Base-by-base conservation (phyloP, 2,113 vertebrate species). In the Nansenia antarctica region DNA sequence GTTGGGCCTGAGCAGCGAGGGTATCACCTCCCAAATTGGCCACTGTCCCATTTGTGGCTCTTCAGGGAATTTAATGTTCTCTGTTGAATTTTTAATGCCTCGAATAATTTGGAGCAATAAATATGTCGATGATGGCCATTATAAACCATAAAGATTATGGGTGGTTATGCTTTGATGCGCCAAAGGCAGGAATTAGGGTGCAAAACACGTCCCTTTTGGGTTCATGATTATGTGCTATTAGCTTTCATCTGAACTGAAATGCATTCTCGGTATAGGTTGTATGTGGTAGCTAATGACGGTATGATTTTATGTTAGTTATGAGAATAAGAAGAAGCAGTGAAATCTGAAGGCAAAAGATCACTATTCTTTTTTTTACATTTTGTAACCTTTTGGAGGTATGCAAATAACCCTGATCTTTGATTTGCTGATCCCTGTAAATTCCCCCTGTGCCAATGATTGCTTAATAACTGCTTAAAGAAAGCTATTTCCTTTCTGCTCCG, bases 1-100 rank as follows among this genome's bases (percentile, higher is more conserved):
- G 79, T 60, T 87, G 78, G 76, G 80, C 74, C 74, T 70, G 34
- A 81, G 39, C n/a, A 54, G 8, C 60, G 64, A 64, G 73, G 62
- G 58, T 52, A 57, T 72, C 62, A 62, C 47, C 42, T 65, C 77
- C 82, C 11, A 67, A 77, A 82, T 69, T 42, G 67, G 72, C 72
- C 72, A 67, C 35, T 9, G 68, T 37, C 62, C 34, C 2, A 18
- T 47, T 63, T 47, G 31, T 65, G 18, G 14, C 39, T 18, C 37
- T 30, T 73, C 45, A 58, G 22, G 26, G 42, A 57, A 30, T 65
- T 77, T 32, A 57, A 66, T 37, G 57, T 26, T 27, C 24, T 27
- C 24, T 9, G 53, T 14, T 78, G 30, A 66, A 81, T 57, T 45
- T 68, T 70, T 67, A 72, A 70, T 79, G 55, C 37, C 59, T 39